Evolutionary conservation across 2,888 invertebrate genomes (phyloP).

Genomic region (Brachypalpus laphriformis): DNA sequence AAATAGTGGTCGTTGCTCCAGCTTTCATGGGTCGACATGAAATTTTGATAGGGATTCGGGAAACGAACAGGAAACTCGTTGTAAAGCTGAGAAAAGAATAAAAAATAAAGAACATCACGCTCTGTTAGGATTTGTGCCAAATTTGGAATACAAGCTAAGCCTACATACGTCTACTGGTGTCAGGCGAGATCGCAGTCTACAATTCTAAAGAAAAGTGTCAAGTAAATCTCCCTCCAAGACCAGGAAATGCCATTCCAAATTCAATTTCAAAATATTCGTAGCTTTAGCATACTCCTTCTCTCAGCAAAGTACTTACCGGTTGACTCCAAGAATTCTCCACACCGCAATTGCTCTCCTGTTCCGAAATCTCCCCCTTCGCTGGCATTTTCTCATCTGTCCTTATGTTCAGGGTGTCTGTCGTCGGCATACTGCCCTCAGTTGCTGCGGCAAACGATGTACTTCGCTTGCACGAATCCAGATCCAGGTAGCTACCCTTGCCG

Average conservation of each 20-base stretch:
- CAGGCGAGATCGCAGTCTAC: slow-evolving; percentile 19
- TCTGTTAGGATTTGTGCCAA: neutral
- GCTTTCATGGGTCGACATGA: slow-evolving; percentile 76
- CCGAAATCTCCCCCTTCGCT: slow-evolving; percentile 92
- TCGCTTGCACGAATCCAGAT: slow-evolving; percentile 81
- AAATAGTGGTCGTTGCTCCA: slow-evolving; percentile 81
- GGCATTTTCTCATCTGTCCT: slow-evolving; percentile 94
- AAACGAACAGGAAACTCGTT: slow-evolving; percentile 81
- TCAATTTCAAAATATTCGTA: no score
- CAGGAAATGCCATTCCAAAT: neutral
- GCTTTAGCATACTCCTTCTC: neutral
- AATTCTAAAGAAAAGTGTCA: slow-evolving; percentile 20
- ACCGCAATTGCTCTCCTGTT: slow-evolving; percentile 93
- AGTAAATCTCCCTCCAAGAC: slow-evolving; percentile 12
- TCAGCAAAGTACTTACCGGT: slow-evolving; percentile 84
- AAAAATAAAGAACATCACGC: neutral
- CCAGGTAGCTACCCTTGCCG: slow-evolving; percentile 81
- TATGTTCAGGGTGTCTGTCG: slow-evolving; percentile 86
- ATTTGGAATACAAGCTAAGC: neutral
- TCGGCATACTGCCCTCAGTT: slow-evolving; percentile 80
- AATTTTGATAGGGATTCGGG: slow-evolving; percentile 75
- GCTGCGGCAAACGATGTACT: slow-evolving; percentile 81
- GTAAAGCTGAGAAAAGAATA: slow-evolving; percentile 78
- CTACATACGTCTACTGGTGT: slow-evolving; percentile 16
- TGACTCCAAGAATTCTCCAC: slow-evolving; percentile 89